A percentile compares a stretch with the other conserved stretches of the same genome.
These are phyloP conservation scores for Diabrotica virgifera DNA, from an alignment of 1,140 invertebrate species.

Conservation along the genomic window DNA sequence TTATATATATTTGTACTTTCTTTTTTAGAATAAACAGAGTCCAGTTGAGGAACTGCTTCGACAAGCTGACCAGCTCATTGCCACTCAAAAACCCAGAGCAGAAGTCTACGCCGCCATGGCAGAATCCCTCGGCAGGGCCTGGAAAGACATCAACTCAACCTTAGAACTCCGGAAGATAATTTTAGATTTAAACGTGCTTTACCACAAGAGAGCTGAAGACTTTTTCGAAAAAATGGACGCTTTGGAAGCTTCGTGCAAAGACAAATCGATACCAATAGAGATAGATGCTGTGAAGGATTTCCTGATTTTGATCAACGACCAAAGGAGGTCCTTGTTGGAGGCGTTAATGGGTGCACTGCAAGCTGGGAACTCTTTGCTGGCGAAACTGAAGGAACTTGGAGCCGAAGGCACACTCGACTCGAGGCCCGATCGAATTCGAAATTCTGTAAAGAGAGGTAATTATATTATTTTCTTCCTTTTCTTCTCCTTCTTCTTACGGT, in stretches of 20 bases:
- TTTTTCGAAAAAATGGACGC: slow-evolving; percentile 68
- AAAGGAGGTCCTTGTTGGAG: slow-evolving; percentile 69
- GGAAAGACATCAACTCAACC: slow-evolving; percentile 82
- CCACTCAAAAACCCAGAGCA: slow-evolving; percentile 70
- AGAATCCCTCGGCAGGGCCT: slow-evolving; percentile 80
- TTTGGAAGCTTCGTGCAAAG: slow-evolving; percentile 64
- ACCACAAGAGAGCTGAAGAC: slow-evolving; percentile 68
- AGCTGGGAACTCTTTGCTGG: slow-evolving; percentile 73
- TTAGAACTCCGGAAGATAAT: slow-evolving; percentile 75
- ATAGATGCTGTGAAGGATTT: slow-evolving; percentile 65
- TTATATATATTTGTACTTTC: slow-evolving; percentile 1
- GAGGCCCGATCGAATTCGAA: slow-evolving; percentile 66
- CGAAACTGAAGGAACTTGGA: slow-evolving; percentile 64
- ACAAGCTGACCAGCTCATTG: slow-evolving; percentile 80
- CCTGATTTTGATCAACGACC: slow-evolving; percentile 61
- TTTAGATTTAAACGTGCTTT: slow-evolving; percentile 71
- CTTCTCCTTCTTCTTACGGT: too few species aligned
- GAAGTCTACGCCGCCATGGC: slow-evolving; percentile 90
- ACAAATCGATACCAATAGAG: slow-evolving; percentile 63
- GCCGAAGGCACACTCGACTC: slow-evolving; percentile 70
- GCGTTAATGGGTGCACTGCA: slow-evolving; percentile 73
- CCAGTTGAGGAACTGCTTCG: slow-evolving; percentile 85
- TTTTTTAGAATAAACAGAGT: slow-evolving; percentile 78
- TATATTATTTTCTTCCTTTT: too few species aligned
- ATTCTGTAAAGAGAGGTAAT: slow-evolving; percentile 60